Base-by-base conservation (phyloP, 1,140 invertebrate species). In the Alviniconcha marisindica region DNA sequence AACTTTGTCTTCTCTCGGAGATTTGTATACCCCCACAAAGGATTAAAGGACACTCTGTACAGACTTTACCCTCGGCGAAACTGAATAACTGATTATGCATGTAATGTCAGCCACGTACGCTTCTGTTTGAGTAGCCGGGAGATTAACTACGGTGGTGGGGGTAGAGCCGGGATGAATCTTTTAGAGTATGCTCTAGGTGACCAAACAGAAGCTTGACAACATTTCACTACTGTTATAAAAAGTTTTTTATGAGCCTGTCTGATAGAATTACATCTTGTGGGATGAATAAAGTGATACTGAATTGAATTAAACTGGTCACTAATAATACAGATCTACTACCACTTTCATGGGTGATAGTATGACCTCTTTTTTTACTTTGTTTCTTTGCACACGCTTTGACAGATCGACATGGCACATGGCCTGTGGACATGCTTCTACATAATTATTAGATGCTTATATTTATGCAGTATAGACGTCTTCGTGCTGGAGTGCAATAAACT, bases 11-110 rank as follows among this genome's bases (percentile, higher is more conserved):
- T 87, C 54, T 12, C 40, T n/a, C 79, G 79, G 36, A 71, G 83
- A n/a, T 87, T 85, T 71, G 81, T 88, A 1, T 88, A 87, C 63
- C 82, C 81, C 56, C 85, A 88, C 73, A 83, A 71, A n/a, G 84
- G 73, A 14, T 71, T 88, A 36, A 81, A 80, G 63, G 81, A 85
- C 21, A 71, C 85, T n/a, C 76, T 88, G 5, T 51, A 79, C 42
- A 74, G 18, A 33, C 82, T 88, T 31, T 88, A 82, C 51, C 80
- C 78, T 38, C 51, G 84, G 21, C 5, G 56, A 44, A 38, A 81
- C 18, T 28, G 31, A 54, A n/a, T 24, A 38, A 36, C 1, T 33
- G 10, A 78, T 38, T 24, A 44, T 40, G 33, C 24, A 66, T 33
- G 2, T 40, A 74, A 18, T 10, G 31, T 21, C 38, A 71, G 36